A percentile compares a stretch with the other conserved stretches of the same genome.
phyloP scores from a whole-genome alignment of 2,113 vertebrate species.

The Lagopus muta region DNA sequence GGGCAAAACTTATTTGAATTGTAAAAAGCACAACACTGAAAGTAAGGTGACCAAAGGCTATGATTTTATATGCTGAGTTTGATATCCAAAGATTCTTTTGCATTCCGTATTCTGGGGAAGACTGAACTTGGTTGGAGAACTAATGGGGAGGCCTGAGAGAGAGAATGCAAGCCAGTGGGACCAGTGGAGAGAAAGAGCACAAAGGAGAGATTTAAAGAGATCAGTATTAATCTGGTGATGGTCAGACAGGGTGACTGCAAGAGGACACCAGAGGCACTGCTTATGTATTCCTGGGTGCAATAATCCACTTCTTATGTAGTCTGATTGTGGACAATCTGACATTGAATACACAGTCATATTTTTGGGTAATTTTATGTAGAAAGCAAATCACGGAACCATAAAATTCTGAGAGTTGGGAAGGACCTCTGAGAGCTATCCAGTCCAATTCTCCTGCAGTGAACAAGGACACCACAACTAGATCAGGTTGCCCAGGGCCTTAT shows the following conservation, averaged over 20 bases:
- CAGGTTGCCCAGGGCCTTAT: no score
- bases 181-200: neutral
- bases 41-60: neutral
- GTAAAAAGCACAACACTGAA: neutral
- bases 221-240: rapidly evolving
- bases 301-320: neutral
- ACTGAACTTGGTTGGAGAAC: neutral
- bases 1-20: neutral
- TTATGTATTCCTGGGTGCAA: neutral
- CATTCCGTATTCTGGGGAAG: neutral
- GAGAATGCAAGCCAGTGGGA: neutral
- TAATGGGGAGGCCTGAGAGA: neutral
- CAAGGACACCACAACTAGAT: no score
- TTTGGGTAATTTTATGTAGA: neutral
- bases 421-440: no score
- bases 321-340: neutral
- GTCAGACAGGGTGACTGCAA: neutral
- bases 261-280: neutral
- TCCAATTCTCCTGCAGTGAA: no score
- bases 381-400: neutral
- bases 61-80: rapidly evolving
- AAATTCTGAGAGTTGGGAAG: no score
- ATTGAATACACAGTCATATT: rapidly evolving
- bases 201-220: neutral
- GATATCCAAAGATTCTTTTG: neutral